Evolutionary conservation across 2,797 vertebrate genomes (phyloP), one percentile per base, ranked within the genome.

Genomic region (Melanitta fusca): DNA sequence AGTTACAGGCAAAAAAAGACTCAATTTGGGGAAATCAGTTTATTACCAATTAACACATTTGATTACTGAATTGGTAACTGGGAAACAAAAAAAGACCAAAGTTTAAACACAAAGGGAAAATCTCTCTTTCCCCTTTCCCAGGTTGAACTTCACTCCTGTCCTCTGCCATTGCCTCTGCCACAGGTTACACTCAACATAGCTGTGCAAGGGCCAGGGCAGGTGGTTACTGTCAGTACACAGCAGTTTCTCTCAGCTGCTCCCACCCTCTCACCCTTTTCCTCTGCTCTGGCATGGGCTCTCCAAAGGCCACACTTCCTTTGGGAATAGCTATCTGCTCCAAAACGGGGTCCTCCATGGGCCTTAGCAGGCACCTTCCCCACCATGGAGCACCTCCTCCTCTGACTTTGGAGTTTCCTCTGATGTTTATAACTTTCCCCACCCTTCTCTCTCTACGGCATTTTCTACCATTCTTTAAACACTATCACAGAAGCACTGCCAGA

Each of bases 181-280:
- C 10, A 53, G 28, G n/a, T 24, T 36, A 53, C 8, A 6, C 13
- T 74, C 19, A 11, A 8, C 13, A 53, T 4, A 61, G 58, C 32
- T 0, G 0, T 28, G 6, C 7, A 57, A 71, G 13, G 11, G 5
- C 8, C 30, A 28, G 8, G 51, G 10, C 13, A 3, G 10, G 5
- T 4, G 20, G 3, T 36, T 70, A 41, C 0, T 0, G 45, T 21
- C n/a, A 39, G 54, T 6, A 61, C 25, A 57, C 30, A 43, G 28
- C 0, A 3, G 8, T 53, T 92, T 61, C 41, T 65, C 36, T 74
- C n/a, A 54, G 13, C 25, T 85, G 51, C 8, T 85, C 10, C 27
- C 62, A 74, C 30, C 70, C 77, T 34, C 73, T 78, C 18, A 51
- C 10, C 41, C 13, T 64, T 83, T 11, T 53, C 12, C n/a, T 74